Evolutionary conservation across 2,113 vertebrate genomes (phyloP).

Genomic region (Rhizomys pruinosus): DNA sequence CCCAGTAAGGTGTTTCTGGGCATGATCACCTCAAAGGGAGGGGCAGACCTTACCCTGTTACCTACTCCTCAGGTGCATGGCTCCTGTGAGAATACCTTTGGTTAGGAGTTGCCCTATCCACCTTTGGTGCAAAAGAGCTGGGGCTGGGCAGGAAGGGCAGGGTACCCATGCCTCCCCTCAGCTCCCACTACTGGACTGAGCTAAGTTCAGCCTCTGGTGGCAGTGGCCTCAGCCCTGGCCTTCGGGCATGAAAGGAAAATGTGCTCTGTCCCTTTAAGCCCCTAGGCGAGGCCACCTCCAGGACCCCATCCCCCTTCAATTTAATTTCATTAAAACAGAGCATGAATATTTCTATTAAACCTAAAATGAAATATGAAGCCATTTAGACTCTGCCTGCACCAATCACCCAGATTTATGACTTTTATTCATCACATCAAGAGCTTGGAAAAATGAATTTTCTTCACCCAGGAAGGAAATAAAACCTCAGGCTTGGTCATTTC

Average conservation of each 20-base stretch:
- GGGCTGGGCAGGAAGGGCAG: neutral
- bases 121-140: neutral
- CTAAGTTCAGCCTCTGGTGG: fast-evolving
- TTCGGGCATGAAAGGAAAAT: neutral
- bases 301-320: slow-evolving; percentile 88
- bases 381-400: slow-evolving; percentile 98
- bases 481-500: slow-evolving; percentile 94
- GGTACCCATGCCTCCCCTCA: neutral
- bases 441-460: slow-evolving; percentile 97
- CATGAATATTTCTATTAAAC: slow-evolving; percentile 99
- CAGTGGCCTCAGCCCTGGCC: neutral
- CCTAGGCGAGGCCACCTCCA: slow-evolving; percentile 53
- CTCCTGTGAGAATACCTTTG: neutral
- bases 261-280: slow-evolving; percentile 84
- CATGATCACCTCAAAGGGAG: too few species aligned
- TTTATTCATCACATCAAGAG: slow-evolving; percentile 98
- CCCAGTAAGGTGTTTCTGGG: neutral
- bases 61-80: too few species aligned
- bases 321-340: slow-evolving; percentile 99
- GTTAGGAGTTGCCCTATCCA: neutral
- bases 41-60: too few species aligned
- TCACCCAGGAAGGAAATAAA: slow-evolving; percentile 94
- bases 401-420: slow-evolving; percentile 98
- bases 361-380: slow-evolving; percentile 99
- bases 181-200: neutral